Conservation (phyloP, 2,797 vertebrate species). For the Arctocebus calabarensis region DNA sequence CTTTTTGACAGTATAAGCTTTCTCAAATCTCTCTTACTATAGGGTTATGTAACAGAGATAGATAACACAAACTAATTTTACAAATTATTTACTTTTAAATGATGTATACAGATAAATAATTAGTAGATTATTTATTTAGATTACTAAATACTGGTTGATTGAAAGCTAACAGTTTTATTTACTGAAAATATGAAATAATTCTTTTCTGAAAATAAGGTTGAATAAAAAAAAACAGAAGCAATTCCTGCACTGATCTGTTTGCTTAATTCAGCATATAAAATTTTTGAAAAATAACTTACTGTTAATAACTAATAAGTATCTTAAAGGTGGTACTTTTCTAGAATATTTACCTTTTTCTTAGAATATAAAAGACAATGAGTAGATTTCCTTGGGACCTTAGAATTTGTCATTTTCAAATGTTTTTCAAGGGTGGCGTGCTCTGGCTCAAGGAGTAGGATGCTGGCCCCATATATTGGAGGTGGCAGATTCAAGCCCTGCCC, state of each 20-base stretch:
- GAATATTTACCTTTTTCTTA: neutral
- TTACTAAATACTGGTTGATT: constrained; percentile 7
- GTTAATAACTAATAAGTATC: constrained; percentile 12
- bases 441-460: no score
- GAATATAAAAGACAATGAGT: constrained; percentile 11
- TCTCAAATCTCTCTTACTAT: neutral
- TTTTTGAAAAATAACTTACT: neutral
- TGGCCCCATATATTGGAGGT: no score
- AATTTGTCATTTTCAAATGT: constrained; percentile 43
- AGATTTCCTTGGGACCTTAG: neutral
- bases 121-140: neutral
- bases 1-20: neutral
- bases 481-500: no score
- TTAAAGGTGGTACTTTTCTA: neutral
- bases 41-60: neutral
- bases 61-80: neutral
- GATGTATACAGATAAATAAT: neutral
- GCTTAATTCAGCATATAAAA: neutral
- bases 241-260: neutral
- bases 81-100: constrained; percentile 4
- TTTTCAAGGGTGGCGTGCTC: neutral
- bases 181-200: constrained; percentile 23
- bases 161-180: neutral
- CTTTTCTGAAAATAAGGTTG: neutral
- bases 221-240: constrained; percentile 3